A percentile compares a stretch with the other conserved stretches of the same genome.
Evolutionary conservation across 1,140 invertebrate genomes (phyloP).

Genomic region (Eurosta solidaginis): DNA sequence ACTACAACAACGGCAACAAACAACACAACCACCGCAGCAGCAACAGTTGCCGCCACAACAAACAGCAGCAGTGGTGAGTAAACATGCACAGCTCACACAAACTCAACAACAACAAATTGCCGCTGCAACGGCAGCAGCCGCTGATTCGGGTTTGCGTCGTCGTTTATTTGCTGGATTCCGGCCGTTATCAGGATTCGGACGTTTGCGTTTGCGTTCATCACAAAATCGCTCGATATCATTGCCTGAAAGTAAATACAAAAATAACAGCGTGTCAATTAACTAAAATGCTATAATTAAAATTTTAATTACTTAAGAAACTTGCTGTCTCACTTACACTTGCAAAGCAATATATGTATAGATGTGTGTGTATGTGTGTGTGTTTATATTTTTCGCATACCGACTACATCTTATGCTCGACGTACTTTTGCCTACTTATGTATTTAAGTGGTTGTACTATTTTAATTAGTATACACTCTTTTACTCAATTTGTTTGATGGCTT

Average conservation of each 20-base stretch:
- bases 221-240: slow-evolving; percentile 77
- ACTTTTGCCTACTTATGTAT: slow-evolving; percentile 2
- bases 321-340: neutral
- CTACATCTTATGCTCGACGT: neutral
- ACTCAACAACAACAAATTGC: slow-evolving; percentile 31
- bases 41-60: neutral
- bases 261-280: neutral
- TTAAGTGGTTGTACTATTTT: slow-evolving; percentile 13
- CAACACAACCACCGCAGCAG: slow-evolving; percentile 8
- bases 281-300: no score
- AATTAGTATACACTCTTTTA: neutral
- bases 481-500: neutral
- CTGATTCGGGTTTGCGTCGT: slow-evolving; percentile 66
- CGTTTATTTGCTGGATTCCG: slow-evolving; percentile 75
- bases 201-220: slow-evolving; percentile 69
- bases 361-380: no score
- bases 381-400: neutral
- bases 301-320: neutral
- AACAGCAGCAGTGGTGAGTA: neutral
- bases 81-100: slow-evolving; percentile 34
- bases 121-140: slow-evolving; percentile 29
- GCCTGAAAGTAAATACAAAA: slow-evolving; percentile 74
- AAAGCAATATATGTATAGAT: no score
- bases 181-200: slow-evolving; percentile 73
- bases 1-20: slow-evolving; percentile 18